Percentiles rank a stretch among this genome's conserved stretches.
phyloP scores from a whole-genome alignment of 2,113 vertebrate genomes.

The Pterocles orientalis region DNA sequence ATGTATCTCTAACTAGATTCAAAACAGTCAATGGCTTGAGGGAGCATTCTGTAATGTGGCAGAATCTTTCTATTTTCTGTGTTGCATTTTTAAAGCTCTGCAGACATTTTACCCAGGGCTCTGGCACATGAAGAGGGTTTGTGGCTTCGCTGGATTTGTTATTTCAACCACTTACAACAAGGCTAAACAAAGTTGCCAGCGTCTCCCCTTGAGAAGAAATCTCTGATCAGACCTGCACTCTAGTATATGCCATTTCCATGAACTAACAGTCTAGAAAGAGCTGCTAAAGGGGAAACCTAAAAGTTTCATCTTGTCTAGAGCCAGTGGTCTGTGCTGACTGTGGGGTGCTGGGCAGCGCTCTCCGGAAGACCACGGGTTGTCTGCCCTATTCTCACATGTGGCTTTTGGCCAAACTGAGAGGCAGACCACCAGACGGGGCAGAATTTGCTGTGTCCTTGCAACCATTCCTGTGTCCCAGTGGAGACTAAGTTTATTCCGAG shows the following conservation, averaged over 20 bases:
- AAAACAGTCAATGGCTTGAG: neutral
- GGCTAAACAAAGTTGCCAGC: slow-evolving; percentile 13
- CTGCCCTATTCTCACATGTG: neutral
- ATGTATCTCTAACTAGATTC: neutral
- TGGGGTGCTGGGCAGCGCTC: neutral
- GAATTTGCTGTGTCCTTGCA: neutral
- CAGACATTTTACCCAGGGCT: neutral
- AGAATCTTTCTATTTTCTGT: neutral
- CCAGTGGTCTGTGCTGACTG: neutral
- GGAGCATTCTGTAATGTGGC: neutral
- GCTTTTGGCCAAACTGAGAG: neutral
- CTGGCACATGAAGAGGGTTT: neutral
- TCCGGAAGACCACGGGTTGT: neutral
- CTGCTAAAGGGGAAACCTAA: neutral
- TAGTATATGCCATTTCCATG: neutral
- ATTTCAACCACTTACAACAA: neutral
- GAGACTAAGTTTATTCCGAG: neutral
- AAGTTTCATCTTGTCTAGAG: neutral
- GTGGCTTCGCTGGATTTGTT: neutral
- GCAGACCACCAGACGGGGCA: neutral
- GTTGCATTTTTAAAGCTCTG: slow-evolving; percentile 1
- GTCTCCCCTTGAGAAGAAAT: neutral
- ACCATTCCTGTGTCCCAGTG: neutral
- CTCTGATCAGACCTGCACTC: neutral
- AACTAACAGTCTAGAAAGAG: neutral